Conservation (phyloP, 2,888 invertebrate genomes). For the Cactoblastis cactorum region DNA sequence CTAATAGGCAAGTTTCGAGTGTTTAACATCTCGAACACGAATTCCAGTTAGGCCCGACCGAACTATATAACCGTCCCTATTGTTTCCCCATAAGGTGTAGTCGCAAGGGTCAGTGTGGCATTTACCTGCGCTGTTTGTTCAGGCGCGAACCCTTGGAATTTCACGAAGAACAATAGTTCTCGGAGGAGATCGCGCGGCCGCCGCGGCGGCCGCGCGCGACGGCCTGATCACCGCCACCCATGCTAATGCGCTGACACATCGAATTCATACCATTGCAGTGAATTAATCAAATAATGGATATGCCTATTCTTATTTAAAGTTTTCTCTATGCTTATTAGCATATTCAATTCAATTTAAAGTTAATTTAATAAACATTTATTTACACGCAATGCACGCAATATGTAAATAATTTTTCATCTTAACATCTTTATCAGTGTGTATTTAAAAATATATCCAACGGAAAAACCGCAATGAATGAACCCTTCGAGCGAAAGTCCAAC, state of each 20-base stretch:
- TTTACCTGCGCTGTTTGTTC: constrained; percentile 49
- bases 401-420: too few species aligned
- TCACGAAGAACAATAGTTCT: constrained; percentile 37
- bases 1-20: constrained; percentile 33
- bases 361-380: too few species aligned
- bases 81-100: constrained; percentile 19
- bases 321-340: too few species aligned
- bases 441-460: too few species aligned
- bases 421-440: too few species aligned
- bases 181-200: constrained; percentile 10
- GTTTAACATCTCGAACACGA: constrained; percentile 56
- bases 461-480: too few species aligned
- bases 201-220: constrained; percentile 1
- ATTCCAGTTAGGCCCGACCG: constrained; percentile 40
- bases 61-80: constrained; percentile 27
- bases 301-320: too few species aligned
- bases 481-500: too few species aligned
- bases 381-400: too few species aligned
- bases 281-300: too few species aligned
- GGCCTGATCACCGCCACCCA: neutral
- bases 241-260: neutral
- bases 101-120: constrained; percentile 6
- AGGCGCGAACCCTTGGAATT: constrained; percentile 42
- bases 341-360: too few species aligned
- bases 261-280: neutral